These are phyloP conservation scores for Chaetogeoica ovagalla DNA, from an alignment of 2,888 invertebrate species.

Conservation along the genomic window DNA sequence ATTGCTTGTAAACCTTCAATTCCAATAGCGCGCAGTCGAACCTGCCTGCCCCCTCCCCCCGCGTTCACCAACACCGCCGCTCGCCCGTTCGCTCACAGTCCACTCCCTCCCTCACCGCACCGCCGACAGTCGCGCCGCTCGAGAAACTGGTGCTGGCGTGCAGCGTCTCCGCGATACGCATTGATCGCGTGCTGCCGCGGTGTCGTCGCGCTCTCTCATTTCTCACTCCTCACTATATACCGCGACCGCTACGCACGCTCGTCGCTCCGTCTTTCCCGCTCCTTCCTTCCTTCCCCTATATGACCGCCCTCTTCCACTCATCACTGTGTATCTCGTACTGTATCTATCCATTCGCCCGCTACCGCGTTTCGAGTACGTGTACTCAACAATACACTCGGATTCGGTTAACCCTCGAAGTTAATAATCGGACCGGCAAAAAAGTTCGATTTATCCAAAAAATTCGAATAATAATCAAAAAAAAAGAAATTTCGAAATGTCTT, in stretches of 20 bases:
- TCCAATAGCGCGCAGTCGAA: neutral
- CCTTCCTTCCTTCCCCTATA: neutral
- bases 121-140: neutral
- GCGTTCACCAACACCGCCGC: no score
- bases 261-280: neutral
- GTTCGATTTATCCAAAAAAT: no score
- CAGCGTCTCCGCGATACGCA: conserved; percentile 29
- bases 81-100: neutral
- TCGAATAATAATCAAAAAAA: no score
- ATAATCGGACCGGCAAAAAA: no score
- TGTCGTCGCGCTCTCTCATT: neutral
- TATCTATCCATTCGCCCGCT: neutral
- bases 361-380: conserved; percentile 27
- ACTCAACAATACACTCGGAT: neutral
- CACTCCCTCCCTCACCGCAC: neutral
- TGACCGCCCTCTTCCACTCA: no score
- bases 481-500: no score
- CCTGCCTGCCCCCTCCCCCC: conserved; percentile 16
- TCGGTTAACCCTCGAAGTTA: no score
- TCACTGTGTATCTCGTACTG: no score
- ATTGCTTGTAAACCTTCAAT: conserved; percentile 36
- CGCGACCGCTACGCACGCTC: neutral
- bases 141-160: conserved; percentile 18
- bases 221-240: neutral
- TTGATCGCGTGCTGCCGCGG: conserved; percentile 27